These are phyloP conservation scores for Anoplius nigerrimus DNA, from an alignment of 2,888 invertebrate species.

Conservation along the genomic window DNA sequence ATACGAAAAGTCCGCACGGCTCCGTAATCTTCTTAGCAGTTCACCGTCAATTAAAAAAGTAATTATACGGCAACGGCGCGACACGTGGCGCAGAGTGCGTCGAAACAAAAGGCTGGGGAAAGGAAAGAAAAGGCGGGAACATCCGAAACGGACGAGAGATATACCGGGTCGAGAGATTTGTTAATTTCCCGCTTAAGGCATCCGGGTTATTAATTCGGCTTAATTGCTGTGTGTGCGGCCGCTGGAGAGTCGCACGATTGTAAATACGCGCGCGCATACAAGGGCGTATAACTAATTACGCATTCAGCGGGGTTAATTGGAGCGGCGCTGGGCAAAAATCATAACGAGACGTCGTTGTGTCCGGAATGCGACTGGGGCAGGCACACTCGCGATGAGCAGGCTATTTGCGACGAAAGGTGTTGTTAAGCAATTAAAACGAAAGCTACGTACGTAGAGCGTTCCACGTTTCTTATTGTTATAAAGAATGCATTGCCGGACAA, in stretches of 20 bases:
- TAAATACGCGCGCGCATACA: conserved; percentile 12
- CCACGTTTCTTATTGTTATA: too few relatives aligned
- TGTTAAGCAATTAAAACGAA: too few relatives aligned
- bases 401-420: too few relatives aligned
- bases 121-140: background rate
- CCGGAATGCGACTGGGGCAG: too few relatives aligned
- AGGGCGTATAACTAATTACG: conserved; percentile 14
- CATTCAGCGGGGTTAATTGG: conserved; percentile 14
- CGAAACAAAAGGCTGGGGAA: background rate
- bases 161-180: conserved; percentile 6
- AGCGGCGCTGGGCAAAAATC: background rate
- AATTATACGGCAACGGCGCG: background rate
- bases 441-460: too few relatives aligned
- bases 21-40: too few relatives aligned
- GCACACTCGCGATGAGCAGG: too few relatives aligned
- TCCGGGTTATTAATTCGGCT: conserved; percentile 14
- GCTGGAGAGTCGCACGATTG: conserved; percentile 13
- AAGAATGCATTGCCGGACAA: too few relatives aligned
- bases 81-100: background rate
- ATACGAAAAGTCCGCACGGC: too few relatives aligned
- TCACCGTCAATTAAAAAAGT: conserved; percentile 1
- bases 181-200: conserved; percentile 16
- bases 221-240: conserved; percentile 10
- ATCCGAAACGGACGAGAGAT: background rate
- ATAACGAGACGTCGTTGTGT: too few relatives aligned